phyloP scores from a whole-genome alignment of 2,888 invertebrate species.

The Drosophila merina region DNA sequence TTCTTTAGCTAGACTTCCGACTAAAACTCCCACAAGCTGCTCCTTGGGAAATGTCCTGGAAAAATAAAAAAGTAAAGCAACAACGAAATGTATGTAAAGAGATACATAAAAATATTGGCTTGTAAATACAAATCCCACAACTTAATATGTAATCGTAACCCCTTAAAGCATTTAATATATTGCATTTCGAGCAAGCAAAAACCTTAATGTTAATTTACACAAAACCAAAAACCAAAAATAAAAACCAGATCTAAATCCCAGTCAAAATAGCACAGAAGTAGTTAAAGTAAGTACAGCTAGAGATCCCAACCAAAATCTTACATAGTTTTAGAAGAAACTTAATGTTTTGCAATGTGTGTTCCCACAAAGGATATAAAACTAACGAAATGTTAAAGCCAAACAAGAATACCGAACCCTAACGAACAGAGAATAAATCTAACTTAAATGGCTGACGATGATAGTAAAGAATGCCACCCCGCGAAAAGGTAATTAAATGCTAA shows the following conservation, averaged over 20 bases:
- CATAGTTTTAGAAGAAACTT: slow-evolving; percentile 37
- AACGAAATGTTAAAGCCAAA: slow-evolving; percentile 34
- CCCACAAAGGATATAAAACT: slow-evolving; percentile 13
- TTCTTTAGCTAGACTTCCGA: neutral
- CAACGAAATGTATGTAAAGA: slow-evolving; percentile 47
- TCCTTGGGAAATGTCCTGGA: neutral
- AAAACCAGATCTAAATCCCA: slow-evolving; percentile 16
- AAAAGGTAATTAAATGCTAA: slow-evolving; percentile 77
- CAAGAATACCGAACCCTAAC: slow-evolving; percentile 57
- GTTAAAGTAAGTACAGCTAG: slow-evolving; percentile 63
- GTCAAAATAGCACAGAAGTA: slow-evolving; percentile 60
- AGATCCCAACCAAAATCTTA: slow-evolving; percentile 6
- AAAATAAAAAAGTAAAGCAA: slow-evolving; percentile 10
- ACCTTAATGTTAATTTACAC: slow-evolving; percentile 29
- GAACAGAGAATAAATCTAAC: slow-evolving; percentile 28
- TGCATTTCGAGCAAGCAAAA: slow-evolving; percentile 48
- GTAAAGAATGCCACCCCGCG: slow-evolving; percentile 60
- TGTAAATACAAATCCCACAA: slow-evolving; percentile 61
- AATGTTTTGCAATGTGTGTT: slow-evolving; percentile 53
- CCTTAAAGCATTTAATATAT: slow-evolving; percentile 59
- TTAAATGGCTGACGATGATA: slow-evolving; percentile 50
- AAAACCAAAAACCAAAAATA: slow-evolving; percentile 14
- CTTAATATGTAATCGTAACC: slow-evolving; percentile 44
- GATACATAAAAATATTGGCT: slow-evolving; percentile 63
- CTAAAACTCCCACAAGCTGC: neutral